Conservation (phyloP, 2,797 vertebrate genomes). For the Acipenser oxyrinchus region DNA sequence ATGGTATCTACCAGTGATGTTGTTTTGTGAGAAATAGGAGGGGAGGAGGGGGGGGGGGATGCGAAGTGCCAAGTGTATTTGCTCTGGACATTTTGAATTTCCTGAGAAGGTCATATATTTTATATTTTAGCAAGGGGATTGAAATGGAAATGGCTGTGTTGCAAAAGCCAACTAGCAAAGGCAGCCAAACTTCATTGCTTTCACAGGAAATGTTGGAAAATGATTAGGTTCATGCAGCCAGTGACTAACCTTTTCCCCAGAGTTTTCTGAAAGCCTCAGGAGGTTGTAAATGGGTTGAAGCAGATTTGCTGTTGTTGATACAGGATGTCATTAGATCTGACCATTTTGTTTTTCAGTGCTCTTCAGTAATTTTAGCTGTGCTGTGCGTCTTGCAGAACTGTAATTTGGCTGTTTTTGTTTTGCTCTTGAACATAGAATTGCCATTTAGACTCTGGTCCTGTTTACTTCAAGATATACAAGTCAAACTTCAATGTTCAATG, state of each 20-base stretch:
- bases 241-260: constrained; percentile 56
- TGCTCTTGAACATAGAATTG: background rate
- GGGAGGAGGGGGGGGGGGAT: no score
- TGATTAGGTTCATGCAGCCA: background rate
- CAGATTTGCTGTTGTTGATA: constrained; percentile 44
- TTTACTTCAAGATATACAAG: constrained; percentile 24
- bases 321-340: constrained; percentile 41
- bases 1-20: no score
- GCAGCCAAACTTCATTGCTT: background rate
- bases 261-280: constrained; percentile 49
- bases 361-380: background rate
- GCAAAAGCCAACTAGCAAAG: constrained; percentile 1
- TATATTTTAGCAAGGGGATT: background rate
- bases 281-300: constrained; percentile 46
- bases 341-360: constrained; percentile 12
- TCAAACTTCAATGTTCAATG: constrained; percentile 21
- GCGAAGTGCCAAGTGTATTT: background rate
- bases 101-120: background rate
- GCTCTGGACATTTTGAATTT: background rate
- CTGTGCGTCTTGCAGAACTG: background rate
- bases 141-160: background rate
- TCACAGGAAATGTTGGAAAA: background rate
- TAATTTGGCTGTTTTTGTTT: constrained; percentile 1
- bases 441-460: background rate
- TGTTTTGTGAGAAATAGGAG: no score